Conservation (phyloP, 23 tunicate genomes). For the Phallusia fumigata region DNA sequence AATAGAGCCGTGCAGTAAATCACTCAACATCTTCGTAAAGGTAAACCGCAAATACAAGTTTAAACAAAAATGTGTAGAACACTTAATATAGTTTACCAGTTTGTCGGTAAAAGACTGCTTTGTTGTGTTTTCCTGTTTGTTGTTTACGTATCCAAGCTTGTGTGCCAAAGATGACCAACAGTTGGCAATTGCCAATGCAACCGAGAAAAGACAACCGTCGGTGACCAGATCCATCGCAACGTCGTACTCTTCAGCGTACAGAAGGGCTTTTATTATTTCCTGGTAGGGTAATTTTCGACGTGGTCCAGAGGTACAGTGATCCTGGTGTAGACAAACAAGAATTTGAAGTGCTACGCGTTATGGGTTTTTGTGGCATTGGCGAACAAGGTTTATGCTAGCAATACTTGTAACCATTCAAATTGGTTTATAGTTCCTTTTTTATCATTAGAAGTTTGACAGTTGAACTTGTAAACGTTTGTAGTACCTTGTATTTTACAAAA, state of each 20-base stretch:
- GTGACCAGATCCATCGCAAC: slow-evolving; percentile 31
- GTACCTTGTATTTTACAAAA: background rate
- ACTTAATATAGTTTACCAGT: no score
- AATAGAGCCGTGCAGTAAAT: no score
- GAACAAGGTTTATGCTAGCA: background rate
- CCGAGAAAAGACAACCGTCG: slow-evolving; percentile 41
- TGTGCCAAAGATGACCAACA: background rate
- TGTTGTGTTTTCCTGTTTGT: background rate
- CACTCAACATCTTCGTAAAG: no score
- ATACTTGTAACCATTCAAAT: no score
- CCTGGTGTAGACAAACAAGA: slow-evolving; percentile 21
- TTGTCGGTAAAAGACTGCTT: background rate
- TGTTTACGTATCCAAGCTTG: background rate
- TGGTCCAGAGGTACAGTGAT: slow-evolving; percentile 38
- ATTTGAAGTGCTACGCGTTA: background rate
- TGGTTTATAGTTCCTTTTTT: no score
- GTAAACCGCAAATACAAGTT: no score
- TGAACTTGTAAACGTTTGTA: no score
- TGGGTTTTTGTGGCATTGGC: background rate
- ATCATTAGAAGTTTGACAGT: no score
- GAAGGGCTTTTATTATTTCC: slow-evolving; percentile 46
- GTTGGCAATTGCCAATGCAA: slow-evolving; percentile 34
- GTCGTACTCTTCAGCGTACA: slow-evolving; percentile 54
- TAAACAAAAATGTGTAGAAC: no score
- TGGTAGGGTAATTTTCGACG: slow-evolving; percentile 9